A percentile compares a stretch with the other conserved stretches of the same genome.
These are phyloP conservation scores for Limulus polyphemus DNA, from an alignment of 2,888 invertebrate genomes.

Conservation along the genomic window DNA sequence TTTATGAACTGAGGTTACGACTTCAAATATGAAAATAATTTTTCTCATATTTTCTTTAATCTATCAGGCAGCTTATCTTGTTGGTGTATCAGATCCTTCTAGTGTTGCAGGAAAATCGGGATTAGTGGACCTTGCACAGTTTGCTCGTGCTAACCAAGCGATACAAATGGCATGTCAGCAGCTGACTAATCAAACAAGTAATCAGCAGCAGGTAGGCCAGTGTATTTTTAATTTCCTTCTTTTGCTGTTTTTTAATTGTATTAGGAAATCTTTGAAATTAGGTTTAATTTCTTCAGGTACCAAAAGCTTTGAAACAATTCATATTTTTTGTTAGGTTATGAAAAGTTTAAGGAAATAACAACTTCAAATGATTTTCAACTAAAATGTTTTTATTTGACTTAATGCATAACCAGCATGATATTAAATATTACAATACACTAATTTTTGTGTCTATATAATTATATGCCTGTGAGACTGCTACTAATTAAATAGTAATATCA, in stretches of 20 bases:
- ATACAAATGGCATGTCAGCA: slow-evolving; percentile 78
- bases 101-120: slow-evolving; percentile 78
- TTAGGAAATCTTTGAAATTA: background rate
- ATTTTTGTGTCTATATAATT: too few species aligned
- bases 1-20: too few species aligned
- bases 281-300: too few species aligned
- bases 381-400: too few species aligned
- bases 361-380: too few species aligned
- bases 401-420: too few species aligned
- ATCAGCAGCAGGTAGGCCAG: slow-evolving; percentile 51
- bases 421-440: too few species aligned
- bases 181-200: slow-evolving; percentile 54
- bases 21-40: background rate
- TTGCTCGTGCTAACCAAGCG: slow-evolving; percentile 74
- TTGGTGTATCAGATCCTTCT: slow-evolving; percentile 82
- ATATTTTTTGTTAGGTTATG: too few species aligned
- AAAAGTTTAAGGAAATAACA: too few species aligned
- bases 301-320: too few species aligned
- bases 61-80: slow-evolving; percentile 66
- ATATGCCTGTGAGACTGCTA: too few species aligned
- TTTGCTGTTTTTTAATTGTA: background rate
- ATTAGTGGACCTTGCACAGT: slow-evolving; percentile 73
- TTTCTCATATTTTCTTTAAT: slow-evolving; percentile 2
- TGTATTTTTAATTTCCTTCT: background rate
- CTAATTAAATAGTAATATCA: too few species aligned